phyloP scores from a whole-genome alignment of 1,140 invertebrate species.

The Drosophila guanche region DNA sequence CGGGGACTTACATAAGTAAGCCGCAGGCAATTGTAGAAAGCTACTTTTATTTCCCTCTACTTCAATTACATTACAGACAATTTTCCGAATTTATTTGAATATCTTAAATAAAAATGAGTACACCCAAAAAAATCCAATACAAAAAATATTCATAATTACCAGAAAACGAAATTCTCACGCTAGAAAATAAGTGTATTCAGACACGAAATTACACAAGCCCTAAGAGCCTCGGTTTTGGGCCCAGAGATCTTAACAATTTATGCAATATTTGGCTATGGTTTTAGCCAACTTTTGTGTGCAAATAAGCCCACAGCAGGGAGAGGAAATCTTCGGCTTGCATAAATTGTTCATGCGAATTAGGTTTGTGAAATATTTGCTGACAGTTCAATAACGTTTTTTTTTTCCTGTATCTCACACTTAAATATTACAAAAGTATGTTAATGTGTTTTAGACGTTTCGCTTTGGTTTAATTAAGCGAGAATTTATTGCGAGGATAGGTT shows the following conservation, averaged over 20 bases:
- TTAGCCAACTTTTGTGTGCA: conserved; percentile 56
- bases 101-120: conserved; percentile 17
- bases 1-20: conserved; percentile 18
- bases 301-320: conserved; percentile 24
- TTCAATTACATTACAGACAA: conserved; percentile 29
- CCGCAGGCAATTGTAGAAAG: conserved; percentile 40
- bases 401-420: neutral
- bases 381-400: conserved; percentile 44
- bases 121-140: conserved; percentile 31
- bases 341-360: conserved; percentile 69
- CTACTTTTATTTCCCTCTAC: conserved; percentile 11
- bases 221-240: conserved; percentile 9
- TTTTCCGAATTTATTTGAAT: conserved; percentile 30
- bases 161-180: conserved; percentile 62
- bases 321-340: conserved; percentile 41
- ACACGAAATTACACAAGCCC: conserved; percentile 62
- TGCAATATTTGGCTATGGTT: conserved; percentile 48
- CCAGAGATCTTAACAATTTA: conserved; percentile 15
- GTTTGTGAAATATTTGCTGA: conserved; percentile 61
- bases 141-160: conserved; percentile 42
- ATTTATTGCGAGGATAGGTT: neutral
- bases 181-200: conserved; percentile 65
- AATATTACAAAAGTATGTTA: conserved; percentile 12
- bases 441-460: neutral
- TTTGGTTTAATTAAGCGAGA: conserved; percentile 4